Evolutionary conservation across 2,888 invertebrate genomes (phyloP), one percentile per base, ranked within the genome.

Genomic region (Danaus chrysippus): DNA sequence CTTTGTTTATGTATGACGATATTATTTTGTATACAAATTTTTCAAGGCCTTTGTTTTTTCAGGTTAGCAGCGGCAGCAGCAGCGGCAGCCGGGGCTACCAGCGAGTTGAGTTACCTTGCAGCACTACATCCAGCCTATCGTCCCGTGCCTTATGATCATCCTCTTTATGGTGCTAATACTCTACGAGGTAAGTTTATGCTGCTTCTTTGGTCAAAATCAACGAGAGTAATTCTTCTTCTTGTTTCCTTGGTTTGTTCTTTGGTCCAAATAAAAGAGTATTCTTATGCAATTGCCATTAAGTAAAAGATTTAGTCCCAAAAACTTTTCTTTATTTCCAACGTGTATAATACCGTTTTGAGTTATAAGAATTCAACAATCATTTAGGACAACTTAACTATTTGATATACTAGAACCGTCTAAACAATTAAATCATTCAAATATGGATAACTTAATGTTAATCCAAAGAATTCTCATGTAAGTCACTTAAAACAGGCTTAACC

Each of bases 61-160:
- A 91, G 91, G 73, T 67, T 91, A 65, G 91, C 91, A 70, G 91
- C 91, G 63, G 87, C 90, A 12, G 86, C 91, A 56, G 91, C 91
- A 53, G 91, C 89, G 19, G 86, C 90, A 52, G 86, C 91, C 17
- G 90, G 87, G 0, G 90, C 90, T 1, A 88, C 90, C 67, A 87
- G 89, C 43, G 91, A 91, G 85, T 92, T 86, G 67, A 91, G 86
- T 76, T 92, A 91, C 79, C 84, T 91, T 58, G 92, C 91, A 42
- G 91, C 91, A 0, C 83, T 91, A 11, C 91, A 91, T 66, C 91
- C 91, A 11, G 92, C 93, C 19, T 93, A 93, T 79, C 92, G 93
- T 59, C 92, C 93, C 3, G 93, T 93, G 52, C 92, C 93, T 10
- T 92, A 93, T 71, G 93, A 93, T 77, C 93, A 93, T 74, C 89